Conservation (phyloP, 1,140 invertebrate species). For the Heliconius hewitsoni region DNA sequence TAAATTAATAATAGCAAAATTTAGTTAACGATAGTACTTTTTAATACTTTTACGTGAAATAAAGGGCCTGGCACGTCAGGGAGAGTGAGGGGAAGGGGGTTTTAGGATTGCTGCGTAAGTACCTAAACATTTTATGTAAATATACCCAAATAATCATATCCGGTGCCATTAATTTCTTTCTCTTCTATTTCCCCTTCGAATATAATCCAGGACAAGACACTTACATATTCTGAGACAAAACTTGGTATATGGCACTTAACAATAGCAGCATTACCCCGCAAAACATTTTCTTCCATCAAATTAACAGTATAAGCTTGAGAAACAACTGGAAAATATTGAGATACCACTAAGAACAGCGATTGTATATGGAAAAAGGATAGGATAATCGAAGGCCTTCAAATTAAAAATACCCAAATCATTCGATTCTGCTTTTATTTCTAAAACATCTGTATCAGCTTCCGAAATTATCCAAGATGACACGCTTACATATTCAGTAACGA, state of each 20-base stretch:
- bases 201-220: constrained; percentile 90
- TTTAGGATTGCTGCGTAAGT: not conserved
- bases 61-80: not conserved
- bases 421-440: constrained; percentile 68
- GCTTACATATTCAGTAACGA: constrained; percentile 93
- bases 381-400: constrained; percentile 27
- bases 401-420: constrained; percentile 66
- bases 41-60: not conserved
- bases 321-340: constrained; percentile 87
- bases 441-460: constrained; percentile 82
- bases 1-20: not conserved
- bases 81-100: too few relatives aligned
- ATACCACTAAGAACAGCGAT: constrained; percentile 1
- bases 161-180: constrained; percentile 73
- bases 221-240: constrained; percentile 94
- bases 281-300: constrained; percentile 94
- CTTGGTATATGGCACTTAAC: constrained; percentile 96
- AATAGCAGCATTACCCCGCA: constrained; percentile 93
- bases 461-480: constrained; percentile 93
- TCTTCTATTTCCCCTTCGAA: constrained; percentile 81
- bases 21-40: constrained; percentile 70
- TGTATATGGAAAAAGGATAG: constrained; percentile 31
- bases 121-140: constrained; percentile 14
- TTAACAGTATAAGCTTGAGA: constrained; percentile 93
- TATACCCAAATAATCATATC: constrained; percentile 63